Percentiles rank a stretch among this genome's conserved stretches.
These are phyloP conservation scores for Peromyscus melanophrys DNA, from an alignment of 2,797 vertebrate genomes.

Conservation along the genomic window DNA sequence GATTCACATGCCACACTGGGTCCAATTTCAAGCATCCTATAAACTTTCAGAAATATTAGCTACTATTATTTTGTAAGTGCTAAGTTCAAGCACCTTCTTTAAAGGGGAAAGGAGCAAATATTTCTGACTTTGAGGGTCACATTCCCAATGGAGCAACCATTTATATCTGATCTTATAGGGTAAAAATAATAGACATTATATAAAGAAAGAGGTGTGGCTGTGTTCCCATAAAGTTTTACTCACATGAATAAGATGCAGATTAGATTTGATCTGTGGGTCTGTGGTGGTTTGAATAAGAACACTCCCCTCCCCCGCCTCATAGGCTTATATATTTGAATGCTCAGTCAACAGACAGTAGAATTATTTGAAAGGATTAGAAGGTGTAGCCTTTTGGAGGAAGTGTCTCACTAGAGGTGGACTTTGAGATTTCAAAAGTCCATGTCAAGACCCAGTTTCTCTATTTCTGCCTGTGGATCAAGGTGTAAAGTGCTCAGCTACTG, in stretches of 20 bases:
- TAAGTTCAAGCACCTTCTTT: background rate
- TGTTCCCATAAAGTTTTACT: slow-evolving; percentile 42
- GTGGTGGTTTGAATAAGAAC: background rate
- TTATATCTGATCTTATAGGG: background rate
- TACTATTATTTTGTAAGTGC: slow-evolving; percentile 8
- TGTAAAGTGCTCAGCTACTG: background rate
- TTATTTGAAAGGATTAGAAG: background rate
- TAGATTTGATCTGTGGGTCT: slow-evolving; percentile 26
- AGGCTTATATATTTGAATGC: background rate
- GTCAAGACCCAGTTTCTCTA: background rate
- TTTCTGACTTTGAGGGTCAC: background rate
- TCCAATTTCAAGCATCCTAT: background rate
- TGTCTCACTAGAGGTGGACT: background rate
- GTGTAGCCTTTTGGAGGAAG: background rate
- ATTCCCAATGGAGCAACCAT: background rate
- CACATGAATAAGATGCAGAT: background rate
- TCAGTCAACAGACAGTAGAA: background rate
- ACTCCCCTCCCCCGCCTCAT: too few species aligned
- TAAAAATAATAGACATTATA: background rate
- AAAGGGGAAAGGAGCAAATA: background rate
- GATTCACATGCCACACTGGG: background rate
- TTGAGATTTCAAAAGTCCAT: background rate
- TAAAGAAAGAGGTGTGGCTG: background rate
- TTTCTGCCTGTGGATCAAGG: background rate
- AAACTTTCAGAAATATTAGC: background rate